Evolutionary conservation across 2,797 vertebrate genomes (phyloP).

Genomic region (Pangasius mekongensis): DNA sequence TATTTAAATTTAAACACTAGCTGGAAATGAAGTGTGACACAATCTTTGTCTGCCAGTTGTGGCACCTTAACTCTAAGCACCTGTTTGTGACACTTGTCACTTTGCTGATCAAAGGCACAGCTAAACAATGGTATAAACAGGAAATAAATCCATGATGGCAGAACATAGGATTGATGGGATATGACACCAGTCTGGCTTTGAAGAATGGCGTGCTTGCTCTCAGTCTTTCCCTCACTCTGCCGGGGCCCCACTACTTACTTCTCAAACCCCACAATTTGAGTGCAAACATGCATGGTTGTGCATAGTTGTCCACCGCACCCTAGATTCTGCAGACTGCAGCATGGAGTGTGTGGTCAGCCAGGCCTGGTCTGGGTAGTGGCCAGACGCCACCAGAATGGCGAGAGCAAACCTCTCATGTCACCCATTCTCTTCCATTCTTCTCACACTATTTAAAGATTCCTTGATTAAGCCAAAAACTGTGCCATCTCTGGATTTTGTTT

Average conservation of each 20-base stretch:
- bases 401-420: slow-evolving; percentile 64
- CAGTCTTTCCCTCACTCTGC: slow-evolving; percentile 16
- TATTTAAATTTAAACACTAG: slow-evolving; percentile 9
- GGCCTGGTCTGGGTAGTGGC: slow-evolving; percentile 65
- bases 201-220: slow-evolving; percentile 15
- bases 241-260: slow-evolving; percentile 30
- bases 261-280: slow-evolving; percentile 73
- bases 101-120: slow-evolving; percentile 65
- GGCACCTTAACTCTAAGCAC: slow-evolving; percentile 59
- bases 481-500: not conserved
- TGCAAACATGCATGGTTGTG: slow-evolving; percentile 44
- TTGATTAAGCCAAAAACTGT: not conserved
- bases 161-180: slow-evolving; percentile 55
- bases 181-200: slow-evolving; percentile 43
- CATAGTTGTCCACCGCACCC: slow-evolving; percentile 56
- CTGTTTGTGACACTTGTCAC: slow-evolving; percentile 64
- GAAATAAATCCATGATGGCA: slow-evolving; percentile 65
- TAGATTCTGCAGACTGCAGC: slow-evolving; percentile 69
- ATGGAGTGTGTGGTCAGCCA: slow-evolving; percentile 74
- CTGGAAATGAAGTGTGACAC: slow-evolving; percentile 45
- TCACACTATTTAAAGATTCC: slow-evolving; percentile 17
- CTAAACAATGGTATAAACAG: slow-evolving; percentile 67
- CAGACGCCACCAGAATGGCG: slow-evolving; percentile 69
- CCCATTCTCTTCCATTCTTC: slow-evolving; percentile 36
- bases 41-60: slow-evolving; percentile 55